phyloP scores from a whole-genome alignment of 1,140 invertebrate genomes.

The Achatina immaculata region DNA sequence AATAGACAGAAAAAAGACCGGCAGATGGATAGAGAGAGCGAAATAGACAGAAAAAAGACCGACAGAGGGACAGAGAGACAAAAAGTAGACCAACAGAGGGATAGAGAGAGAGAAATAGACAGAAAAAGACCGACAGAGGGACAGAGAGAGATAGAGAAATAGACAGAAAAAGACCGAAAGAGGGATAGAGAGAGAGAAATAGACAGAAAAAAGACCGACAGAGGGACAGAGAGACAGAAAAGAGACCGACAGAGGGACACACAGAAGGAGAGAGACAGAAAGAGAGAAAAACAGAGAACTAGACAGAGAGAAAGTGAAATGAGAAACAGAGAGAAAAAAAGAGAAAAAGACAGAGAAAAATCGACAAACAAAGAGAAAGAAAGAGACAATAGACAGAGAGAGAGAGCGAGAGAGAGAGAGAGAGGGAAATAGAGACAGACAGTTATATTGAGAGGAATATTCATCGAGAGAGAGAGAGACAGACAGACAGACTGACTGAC shows the following conservation, averaged over 20 bases:
- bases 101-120: not conserved
- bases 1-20: not conserved
- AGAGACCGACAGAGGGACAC: not conserved
- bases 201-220: not conserved
- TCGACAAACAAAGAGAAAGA: no score
- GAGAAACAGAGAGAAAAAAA: not conserved
- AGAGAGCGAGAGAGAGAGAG: no score
- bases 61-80: not conserved
- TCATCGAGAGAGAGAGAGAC: no score
- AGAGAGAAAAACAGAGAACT: not conserved
- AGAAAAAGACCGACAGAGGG: no score
- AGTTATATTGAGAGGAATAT: no score
- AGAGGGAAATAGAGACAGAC: no score
- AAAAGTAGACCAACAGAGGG: not conserved
- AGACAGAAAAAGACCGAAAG: not conserved
- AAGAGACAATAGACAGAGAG: no score
- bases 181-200: not conserved
- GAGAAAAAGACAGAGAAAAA: not conserved
- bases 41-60: not conserved
- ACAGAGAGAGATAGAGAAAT: not conserved
- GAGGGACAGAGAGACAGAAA: conserved; percentile 15
- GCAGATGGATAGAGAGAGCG: not conserved
- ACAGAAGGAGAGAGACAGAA: not conserved
- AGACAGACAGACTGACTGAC: no score
- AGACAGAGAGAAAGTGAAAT: not conserved